These are phyloP conservation scores for Myzus persicae DNA, from an alignment of 1,140 invertebrate genomes.

Conservation along the genomic window DNA sequence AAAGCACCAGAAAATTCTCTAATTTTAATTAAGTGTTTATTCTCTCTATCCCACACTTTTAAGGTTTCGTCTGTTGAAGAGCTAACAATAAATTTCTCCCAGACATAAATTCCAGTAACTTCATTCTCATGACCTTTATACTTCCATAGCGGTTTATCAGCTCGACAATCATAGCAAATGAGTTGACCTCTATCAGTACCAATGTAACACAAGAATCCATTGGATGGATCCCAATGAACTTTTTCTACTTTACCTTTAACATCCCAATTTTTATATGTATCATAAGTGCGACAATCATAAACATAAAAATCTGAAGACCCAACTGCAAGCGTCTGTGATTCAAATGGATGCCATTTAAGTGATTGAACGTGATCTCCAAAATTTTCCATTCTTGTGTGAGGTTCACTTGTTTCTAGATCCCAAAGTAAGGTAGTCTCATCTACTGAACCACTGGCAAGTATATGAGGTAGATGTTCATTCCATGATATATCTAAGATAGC, in stretches of 20 bases:
- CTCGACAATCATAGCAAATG: constrained; percentile 80
- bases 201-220: constrained; percentile 77
- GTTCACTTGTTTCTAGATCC: constrained; percentile 84
- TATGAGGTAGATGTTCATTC: constrained; percentile 82
- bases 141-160: constrained; percentile 77
- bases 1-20: constrained; percentile 70
- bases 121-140: constrained; percentile 81
- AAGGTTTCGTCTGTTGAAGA: constrained; percentile 76
- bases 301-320: constrained; percentile 79
- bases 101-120: constrained; percentile 72
- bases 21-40: constrained; percentile 64
- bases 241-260: constrained; percentile 85
- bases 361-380: constrained; percentile 86
- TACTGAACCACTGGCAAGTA: constrained; percentile 90
- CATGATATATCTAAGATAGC: constrained; percentile 91
- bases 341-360: constrained; percentile 86
- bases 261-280: constrained; percentile 74
- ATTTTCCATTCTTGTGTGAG: constrained; percentile 75
- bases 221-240: constrained; percentile 82
- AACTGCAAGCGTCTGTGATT: constrained; percentile 80
- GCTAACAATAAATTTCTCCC: constrained; percentile 70
- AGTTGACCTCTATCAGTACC: constrained; percentile 82
- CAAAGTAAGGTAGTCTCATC: constrained; percentile 90
- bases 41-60: constrained; percentile 82
- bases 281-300: constrained; percentile 77